Conservation (phyloP, 2,113 vertebrate genomes). For the Galbula dea region DNA sequence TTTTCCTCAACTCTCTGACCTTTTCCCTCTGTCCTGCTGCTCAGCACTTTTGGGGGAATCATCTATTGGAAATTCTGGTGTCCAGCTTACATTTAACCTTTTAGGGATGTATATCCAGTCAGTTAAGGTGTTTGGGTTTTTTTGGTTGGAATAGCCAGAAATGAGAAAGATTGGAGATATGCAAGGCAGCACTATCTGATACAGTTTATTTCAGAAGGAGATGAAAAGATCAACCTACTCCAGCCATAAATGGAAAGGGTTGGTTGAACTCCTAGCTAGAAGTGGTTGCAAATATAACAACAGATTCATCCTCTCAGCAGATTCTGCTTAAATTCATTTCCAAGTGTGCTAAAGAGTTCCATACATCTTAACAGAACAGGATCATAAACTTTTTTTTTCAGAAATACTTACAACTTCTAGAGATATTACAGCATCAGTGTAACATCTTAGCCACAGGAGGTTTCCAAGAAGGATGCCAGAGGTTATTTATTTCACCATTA, state of each 20-base stretch:
- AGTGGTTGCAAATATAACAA: neutral
- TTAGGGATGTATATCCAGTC: neutral
- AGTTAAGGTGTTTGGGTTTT: neutral
- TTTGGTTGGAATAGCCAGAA: neutral
- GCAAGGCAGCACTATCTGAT: neutral
- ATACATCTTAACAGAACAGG: neutral
- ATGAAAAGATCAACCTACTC: neutral
- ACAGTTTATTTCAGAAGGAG: neutral
- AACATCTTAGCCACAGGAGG: accelerated
- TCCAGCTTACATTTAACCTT: neutral
- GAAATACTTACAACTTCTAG: neutral
- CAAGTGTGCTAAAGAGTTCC: neutral
- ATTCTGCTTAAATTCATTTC: neutral
- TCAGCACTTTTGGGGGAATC: neutral
- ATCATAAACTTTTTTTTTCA: neutral
- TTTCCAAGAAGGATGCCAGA: neutral
- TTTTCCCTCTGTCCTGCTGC: neutral
- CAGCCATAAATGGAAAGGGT: neutral
- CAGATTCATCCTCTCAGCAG: neutral
- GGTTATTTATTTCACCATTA: neutral
- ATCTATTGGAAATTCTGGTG: neutral
- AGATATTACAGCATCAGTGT: neutral
- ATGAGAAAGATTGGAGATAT: neutral
- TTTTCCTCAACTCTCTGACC: neutral
- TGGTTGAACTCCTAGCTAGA: neutral